phyloP scores from a whole-genome alignment of 2,888 invertebrate genomes.

The Microdon myrmicae region DNA sequence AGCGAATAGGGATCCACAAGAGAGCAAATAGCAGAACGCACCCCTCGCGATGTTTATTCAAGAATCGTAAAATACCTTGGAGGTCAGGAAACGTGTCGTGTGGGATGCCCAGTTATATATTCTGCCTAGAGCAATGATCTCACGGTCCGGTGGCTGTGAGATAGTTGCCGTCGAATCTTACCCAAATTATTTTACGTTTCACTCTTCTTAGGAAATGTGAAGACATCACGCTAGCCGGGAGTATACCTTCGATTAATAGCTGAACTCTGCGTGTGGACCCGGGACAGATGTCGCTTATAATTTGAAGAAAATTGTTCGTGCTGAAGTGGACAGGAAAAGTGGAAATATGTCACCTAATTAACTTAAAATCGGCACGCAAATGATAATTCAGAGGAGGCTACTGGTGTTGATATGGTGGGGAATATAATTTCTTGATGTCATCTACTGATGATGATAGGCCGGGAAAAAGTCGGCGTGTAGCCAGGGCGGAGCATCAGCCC shows the following conservation, averaged over 20 bases:
- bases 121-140: constrained; percentile 14
- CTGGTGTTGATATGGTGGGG: constrained; percentile 21
- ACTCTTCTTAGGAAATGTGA: constrained; percentile 27
- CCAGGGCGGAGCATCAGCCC: too few relatives aligned
- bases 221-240: constrained; percentile 26
- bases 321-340: constrained; percentile 36
- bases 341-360: constrained; percentile 45
- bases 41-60: not conserved
- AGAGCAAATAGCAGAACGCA: constrained; percentile 15
- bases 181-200: constrained; percentile 41
- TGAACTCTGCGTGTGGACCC: constrained; percentile 43
- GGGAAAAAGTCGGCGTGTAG: too few relatives aligned
- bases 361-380: constrained; percentile 39
- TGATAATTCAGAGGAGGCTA: constrained; percentile 30
- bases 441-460: constrained; percentile 25
- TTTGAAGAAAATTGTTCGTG: constrained; percentile 43
- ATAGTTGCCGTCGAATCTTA: constrained; percentile 12
- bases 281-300: constrained; percentile 41
- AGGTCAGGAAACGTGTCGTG: constrained; percentile 17
- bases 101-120: constrained; percentile 11
- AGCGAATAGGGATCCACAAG: not conserved
- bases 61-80: constrained; percentile 7
- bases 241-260: constrained; percentile 2
- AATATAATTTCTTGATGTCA: constrained; percentile 25
- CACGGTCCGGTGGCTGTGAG: constrained; percentile 25